Conservation (phyloP, 2,797 vertebrate species). For the Characodon lateralis region DNA sequence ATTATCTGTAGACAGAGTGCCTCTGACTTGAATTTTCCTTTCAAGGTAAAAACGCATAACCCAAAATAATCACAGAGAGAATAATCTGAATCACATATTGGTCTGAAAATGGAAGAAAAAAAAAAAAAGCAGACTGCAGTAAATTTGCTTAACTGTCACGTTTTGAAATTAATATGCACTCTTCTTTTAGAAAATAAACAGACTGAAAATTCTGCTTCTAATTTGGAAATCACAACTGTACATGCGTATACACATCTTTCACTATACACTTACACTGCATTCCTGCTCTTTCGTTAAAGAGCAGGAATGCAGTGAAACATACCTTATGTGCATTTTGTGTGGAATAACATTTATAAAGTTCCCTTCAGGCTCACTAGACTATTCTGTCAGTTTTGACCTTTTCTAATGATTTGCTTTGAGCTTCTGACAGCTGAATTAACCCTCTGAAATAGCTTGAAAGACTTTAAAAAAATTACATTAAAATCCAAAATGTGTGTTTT, state of each 20-base stretch:
- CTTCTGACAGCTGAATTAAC: neutral
- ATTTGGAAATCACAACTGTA: neutral
- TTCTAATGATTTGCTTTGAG: neutral
- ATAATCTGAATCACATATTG: no score
- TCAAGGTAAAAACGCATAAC: no score
- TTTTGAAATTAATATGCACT: no score
- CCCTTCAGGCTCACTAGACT: neutral
- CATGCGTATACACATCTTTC: neutral
- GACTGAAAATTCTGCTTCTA: neutral
- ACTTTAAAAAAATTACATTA: neutral
- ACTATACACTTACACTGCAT: neutral
- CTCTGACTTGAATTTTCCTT: no score
- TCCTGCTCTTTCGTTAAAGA: neutral
- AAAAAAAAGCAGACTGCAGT: no score
- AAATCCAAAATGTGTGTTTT: neutral
- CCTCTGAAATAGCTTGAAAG: neutral
- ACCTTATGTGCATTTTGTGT: neutral
- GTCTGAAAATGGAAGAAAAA: no score
- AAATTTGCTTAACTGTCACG: no score
- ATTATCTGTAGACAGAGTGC: no score
- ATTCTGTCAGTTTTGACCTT: neutral
- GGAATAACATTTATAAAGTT: neutral
- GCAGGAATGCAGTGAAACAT: neutral
- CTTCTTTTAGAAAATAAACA: neutral
- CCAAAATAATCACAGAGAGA: no score